Conservation (phyloP, 2,888 invertebrate species). For the Resseliella maxima region DNA sequence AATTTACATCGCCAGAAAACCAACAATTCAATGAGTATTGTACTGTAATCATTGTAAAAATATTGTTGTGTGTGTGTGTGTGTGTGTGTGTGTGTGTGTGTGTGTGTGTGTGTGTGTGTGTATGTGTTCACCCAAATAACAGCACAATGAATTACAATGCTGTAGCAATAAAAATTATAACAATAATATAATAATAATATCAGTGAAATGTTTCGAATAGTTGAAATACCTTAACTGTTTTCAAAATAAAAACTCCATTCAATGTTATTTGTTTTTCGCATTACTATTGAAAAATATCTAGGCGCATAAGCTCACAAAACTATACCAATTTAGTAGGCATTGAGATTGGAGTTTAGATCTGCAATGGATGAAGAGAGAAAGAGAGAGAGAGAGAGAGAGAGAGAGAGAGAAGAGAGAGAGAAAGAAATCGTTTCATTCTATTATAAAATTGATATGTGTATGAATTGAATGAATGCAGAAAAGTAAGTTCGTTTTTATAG, state of each 20-base stretch:
- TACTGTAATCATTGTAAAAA: too few species aligned
- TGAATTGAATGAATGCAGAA: not conserved
- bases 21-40: too few species aligned
- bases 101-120: too few species aligned
- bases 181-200: constrained; percentile 38
- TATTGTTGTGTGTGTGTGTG: too few species aligned
- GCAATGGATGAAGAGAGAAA: not conserved
- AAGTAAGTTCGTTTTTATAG: not conserved
- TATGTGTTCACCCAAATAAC: constrained; percentile 4
- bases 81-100: too few species aligned
- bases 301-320: not conserved
- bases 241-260: constrained; percentile 53
- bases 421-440: constrained; percentile 8
- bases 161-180: constrained; percentile 54
- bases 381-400: not conserved
- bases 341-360: too few species aligned
- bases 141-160: constrained; percentile 37
- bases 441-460: not conserved
- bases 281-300: not conserved
- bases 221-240: not conserved
- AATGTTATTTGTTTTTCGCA: constrained; percentile 51
- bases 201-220: not conserved
- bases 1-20: too few species aligned
- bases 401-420: not conserved
- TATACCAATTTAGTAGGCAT: too few species aligned